Evolutionary conservation across 1,140 invertebrate species (phyloP).

Genomic region (Pseudachorutes palmiensis): DNA sequence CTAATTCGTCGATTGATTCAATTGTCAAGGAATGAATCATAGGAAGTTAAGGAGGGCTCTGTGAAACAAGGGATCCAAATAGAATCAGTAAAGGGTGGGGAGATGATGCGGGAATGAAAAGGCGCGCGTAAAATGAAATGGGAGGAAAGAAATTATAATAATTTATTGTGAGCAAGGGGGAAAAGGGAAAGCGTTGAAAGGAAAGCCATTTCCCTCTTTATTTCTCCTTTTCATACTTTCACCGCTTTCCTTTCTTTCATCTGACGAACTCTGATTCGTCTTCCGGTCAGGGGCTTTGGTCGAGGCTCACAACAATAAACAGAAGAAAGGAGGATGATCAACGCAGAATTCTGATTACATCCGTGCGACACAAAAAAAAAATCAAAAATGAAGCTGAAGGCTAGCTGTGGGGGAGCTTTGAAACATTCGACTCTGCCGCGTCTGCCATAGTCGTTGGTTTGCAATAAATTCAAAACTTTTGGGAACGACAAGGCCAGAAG

Average conservation of each 20-base stretch:
- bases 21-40: neutral
- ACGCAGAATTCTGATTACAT: too few species aligned
- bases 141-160: conserved; percentile 1
- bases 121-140: neutral
- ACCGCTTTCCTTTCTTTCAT: neutral
- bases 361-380: too few species aligned
- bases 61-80: neutral
- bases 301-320: too few species aligned
- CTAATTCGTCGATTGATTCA: neutral
- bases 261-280: neutral
- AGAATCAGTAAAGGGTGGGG: too few species aligned
- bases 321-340: neutral
- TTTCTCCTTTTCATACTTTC: neutral
- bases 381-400: too few species aligned
- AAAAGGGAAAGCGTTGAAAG: neutral
- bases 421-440: too few species aligned
- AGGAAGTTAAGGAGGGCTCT: neutral
- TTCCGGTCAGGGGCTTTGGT: too few species aligned
- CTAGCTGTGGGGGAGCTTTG: too few species aligned
- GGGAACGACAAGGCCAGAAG: too few species aligned
- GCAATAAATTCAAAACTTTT: too few species aligned
- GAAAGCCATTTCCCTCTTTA: neutral
- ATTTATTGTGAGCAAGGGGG: neutral
- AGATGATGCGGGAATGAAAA: neutral
- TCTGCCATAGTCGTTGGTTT: too few species aligned